These are phyloP conservation scores for Odontamblyopus rebecca DNA, from an alignment of 2,797 vertebrate species.

Conservation along the genomic window DNA sequence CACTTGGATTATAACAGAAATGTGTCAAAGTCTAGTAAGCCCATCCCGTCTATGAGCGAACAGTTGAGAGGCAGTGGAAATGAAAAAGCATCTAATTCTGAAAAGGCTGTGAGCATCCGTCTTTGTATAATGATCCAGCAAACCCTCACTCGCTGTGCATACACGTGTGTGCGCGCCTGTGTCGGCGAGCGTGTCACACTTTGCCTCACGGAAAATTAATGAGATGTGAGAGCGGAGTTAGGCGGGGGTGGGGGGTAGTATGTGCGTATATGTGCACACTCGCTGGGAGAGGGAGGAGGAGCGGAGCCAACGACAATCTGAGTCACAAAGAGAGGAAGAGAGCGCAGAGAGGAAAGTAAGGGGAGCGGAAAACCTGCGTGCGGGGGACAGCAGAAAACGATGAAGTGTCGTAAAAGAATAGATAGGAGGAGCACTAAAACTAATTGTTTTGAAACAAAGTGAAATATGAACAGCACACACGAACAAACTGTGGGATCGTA, in stretches of 20 bases:
- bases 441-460: constrained; percentile 46
- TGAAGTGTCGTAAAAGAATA: constrained; percentile 43
- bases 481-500: constrained; percentile 35
- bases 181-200: constrained; percentile 67
- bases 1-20: constrained; percentile 63
- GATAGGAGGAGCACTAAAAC: constrained; percentile 40
- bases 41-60: constrained; percentile 44
- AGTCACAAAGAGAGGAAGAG: constrained; percentile 78
- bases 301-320: constrained; percentile 74
- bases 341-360: constrained; percentile 62
- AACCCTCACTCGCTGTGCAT: constrained; percentile 62
- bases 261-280: constrained; percentile 24
- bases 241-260: constrained; percentile 44
- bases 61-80: constrained; percentile 54
- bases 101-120: constrained; percentile 66
- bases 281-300: constrained; percentile 32
- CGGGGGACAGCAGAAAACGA: constrained; percentile 34
- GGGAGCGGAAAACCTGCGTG: constrained; percentile 20
- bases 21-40: constrained; percentile 37
- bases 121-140: constrained; percentile 70
- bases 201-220: constrained; percentile 76
- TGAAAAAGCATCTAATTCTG: constrained; percentile 49
- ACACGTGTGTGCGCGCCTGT: constrained; percentile 21
- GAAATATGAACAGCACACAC: background rate
- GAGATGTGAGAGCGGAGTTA: constrained; percentile 74